Evolutionary conservation across 2,113 vertebrate species (phyloP).

Genomic region (Phasianus colchicus): DNA sequence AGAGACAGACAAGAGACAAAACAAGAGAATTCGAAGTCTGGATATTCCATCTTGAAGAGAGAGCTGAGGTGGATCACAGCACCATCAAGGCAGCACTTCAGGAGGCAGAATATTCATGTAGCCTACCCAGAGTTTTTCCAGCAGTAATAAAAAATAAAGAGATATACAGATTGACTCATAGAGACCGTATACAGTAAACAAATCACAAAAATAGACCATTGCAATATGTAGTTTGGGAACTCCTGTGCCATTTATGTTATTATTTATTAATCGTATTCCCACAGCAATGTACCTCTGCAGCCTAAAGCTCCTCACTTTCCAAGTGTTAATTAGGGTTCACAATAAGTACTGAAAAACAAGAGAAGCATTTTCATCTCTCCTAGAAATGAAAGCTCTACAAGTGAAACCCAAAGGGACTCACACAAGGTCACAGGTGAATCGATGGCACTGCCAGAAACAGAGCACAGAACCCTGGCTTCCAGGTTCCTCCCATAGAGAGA

Average conservation of each 20-base stretch:
- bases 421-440: background rate
- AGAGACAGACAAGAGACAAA: background rate
- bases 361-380: background rate
- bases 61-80: background rate
- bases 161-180: background rate
- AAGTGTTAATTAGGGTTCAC: constrained; percentile 13
- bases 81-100: background rate
- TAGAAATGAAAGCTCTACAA: background rate
- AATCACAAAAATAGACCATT: background rate
- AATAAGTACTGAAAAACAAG: background rate
- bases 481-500: background rate
- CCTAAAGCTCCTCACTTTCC: background rate
- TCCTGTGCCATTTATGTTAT: background rate
- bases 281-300: background rate
- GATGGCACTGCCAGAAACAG: background rate
- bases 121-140: background rate
- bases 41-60: background rate
- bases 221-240: background rate
- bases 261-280: background rate
- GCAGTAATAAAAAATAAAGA: background rate
- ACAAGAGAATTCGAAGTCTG: background rate
- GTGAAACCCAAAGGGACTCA: constrained; percentile 7
- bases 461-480: background rate
- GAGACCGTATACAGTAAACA: background rate
- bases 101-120: background rate